These are phyloP conservation scores for Cheilosia urbana DNA, from an alignment of 2,888 invertebrate species.

Conservation along the genomic window DNA sequence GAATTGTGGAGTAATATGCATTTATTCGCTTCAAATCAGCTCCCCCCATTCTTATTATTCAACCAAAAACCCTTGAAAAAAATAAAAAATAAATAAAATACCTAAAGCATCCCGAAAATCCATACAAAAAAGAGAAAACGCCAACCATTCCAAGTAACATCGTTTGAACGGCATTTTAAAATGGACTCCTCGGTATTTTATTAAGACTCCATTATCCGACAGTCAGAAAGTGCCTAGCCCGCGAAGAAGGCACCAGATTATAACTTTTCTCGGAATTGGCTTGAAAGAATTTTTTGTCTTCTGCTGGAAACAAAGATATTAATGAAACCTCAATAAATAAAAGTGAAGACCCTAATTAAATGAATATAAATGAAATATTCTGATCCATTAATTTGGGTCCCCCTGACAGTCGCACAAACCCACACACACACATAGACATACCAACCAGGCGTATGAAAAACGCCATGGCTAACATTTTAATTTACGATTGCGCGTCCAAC, in stretches of 20 bases:
- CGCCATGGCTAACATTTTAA: constrained; percentile 73
- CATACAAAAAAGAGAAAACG: too few species aligned
- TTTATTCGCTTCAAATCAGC: too few species aligned
- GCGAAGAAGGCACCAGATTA: constrained; percentile 28
- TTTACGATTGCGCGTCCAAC: constrained; percentile 75
- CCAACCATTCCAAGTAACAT: neutral
- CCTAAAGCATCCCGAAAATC: too few species aligned
- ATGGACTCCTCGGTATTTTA: constrained; percentile 36
- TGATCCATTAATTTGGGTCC: constrained; percentile 69
- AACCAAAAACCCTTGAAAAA: too few species aligned
- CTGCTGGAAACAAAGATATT: constrained; percentile 73
- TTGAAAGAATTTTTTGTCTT: constrained; percentile 1
- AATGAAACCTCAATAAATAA: constrained; percentile 74
- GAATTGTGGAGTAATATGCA: too few species aligned
- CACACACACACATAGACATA: neutral
- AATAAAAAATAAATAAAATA: too few species aligned
- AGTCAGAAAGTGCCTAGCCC: constrained; percentile 2
- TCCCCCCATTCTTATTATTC: too few species aligned
- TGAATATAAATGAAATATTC: constrained; percentile 74
- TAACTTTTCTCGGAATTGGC: constrained; percentile 64
- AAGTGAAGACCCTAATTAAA: constrained; percentile 75
- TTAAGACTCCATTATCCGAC: constrained; percentile 65
- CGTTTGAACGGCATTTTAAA: neutral
- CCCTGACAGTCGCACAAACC: constrained; percentile 26
- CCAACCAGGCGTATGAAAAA: constrained; percentile 15